Base-by-base conservation (phyloP, 2,888 invertebrate species). In the Lottia gigantea region DNA sequence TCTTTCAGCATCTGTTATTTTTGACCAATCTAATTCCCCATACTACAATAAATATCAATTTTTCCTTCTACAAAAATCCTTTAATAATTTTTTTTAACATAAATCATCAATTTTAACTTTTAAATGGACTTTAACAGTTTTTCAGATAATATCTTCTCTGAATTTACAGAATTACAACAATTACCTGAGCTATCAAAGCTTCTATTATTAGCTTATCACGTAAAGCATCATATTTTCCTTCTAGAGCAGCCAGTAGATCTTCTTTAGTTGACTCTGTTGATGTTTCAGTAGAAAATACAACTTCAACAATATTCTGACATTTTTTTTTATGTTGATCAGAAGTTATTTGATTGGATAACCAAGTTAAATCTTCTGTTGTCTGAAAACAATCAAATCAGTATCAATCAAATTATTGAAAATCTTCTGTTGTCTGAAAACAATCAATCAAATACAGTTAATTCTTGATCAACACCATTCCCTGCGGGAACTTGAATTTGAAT, bases 181-280 rank as follows among this genome's bases (percentile, higher is more conserved):
- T 65, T 63, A 83, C 84, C 82, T 85, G 79, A 68, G 79, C 76
- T 47, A 85, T 82, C 16, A 86, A 76, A 61, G 83, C 82, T 66
- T 86, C 83, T n/a, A 81, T 76, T 47, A 87, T 74, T n/a, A 87
- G 79, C 71, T 85, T 83, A 74, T 86, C 85, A 61, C 79, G 78
- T 61, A 87, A 79, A 19, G 84, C 83, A 76, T 85, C 85, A 76
- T 85, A 85, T 70, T 86, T 87, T 25, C 83, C 83, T 55, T 85
- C 81, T 45, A 87, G 76, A 26, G 86, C 86, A 72, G 83, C 78
- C 23, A 81, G 65, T 3, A 83, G 65, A 23, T 80, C 79, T 45
- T 76, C 76, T n/a, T 78, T 76, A 25, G 68, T 74, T 70, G 74
- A 74, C 23, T 74, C 76, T 31, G 78, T 76, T 7, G 55, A 61